Percentiles rank a stretch among this genome's conserved stretches.
These are phyloP conservation scores for Macrocentrus cingulum DNA, from an alignment of 1,140 invertebrate genomes.

Conservation along the genomic window DNA sequence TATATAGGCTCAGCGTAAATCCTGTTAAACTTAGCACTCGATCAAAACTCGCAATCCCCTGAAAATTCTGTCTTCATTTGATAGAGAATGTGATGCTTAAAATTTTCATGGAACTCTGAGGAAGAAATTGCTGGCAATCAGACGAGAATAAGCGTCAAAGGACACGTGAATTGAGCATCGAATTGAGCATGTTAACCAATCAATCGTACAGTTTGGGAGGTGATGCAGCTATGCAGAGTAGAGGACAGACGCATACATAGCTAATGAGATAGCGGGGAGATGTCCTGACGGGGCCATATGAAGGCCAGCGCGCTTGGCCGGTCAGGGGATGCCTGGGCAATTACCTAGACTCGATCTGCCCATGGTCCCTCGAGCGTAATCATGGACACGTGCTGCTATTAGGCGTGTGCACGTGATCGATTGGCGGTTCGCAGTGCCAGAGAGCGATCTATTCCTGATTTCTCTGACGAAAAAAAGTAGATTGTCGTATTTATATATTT, in stretches of 20 bases:
- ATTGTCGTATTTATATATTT: no score
- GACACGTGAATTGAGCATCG: conserved; percentile 8
- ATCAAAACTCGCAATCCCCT: conserved; percentile 4
- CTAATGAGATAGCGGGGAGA: not conserved
- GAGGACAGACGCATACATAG: conserved; percentile 7
- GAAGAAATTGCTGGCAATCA: no score
- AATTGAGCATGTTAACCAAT: conserved; percentile 47
- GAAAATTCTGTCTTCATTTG: not conserved
- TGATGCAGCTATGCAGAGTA: not conserved
- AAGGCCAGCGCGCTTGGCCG: conserved; percentile 18
- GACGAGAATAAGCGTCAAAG: no score
- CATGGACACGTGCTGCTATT: conserved; percentile 52
- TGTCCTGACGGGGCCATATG: conserved; percentile 10
- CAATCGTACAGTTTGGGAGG: conserved; percentile 39
- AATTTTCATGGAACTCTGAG: no score
- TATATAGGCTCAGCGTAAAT: conserved; percentile 15
- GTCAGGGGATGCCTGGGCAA: conserved; percentile 38
- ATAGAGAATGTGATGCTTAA: conserved; percentile 7
- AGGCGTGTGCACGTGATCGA: conserved; percentile 50
- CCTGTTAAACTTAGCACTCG: conserved; percentile 24
- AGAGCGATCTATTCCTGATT: conserved; percentile 2
- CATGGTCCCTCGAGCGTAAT: conserved; percentile 49
- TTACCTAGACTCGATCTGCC: conserved; percentile 50
- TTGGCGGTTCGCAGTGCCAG: conserved; percentile 39
- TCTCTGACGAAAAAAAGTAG: no score